Percentiles rank a stretch among this genome's conserved stretches.
Conservation (phyloP, 2,888 invertebrate species). For the Heliothis peltigera region DNA sequence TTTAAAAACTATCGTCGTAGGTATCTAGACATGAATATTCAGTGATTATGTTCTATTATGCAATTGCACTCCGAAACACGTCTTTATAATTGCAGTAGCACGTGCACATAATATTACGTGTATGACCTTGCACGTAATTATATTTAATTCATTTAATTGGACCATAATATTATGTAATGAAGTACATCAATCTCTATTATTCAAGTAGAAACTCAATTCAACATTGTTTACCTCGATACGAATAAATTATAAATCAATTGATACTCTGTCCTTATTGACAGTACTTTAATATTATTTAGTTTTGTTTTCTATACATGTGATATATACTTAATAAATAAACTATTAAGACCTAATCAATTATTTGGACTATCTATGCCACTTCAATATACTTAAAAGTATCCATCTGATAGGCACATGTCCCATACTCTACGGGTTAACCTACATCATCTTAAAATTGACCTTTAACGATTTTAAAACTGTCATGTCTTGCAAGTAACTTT, state of each 20-base stretch:
- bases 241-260: conserved; percentile 1
- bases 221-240: neutral
- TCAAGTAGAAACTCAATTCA: neutral
- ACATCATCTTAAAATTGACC: too few relatives aligned
- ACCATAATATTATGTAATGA: conserved; percentile 7
- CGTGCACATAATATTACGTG: conserved; percentile 26
- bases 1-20: neutral
- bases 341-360: too few relatives aligned
- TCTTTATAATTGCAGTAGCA: conserved; percentile 28
- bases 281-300: too few relatives aligned
- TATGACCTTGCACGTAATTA: conserved; percentile 16
- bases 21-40: neutral
- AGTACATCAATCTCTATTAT: neutral
- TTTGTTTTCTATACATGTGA: too few relatives aligned
- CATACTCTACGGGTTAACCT: too few relatives aligned
- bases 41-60: conserved; percentile 23
- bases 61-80: conserved; percentile 15
- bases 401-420: too few relatives aligned
- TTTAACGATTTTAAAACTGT: too few relatives aligned
- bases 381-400: too few relatives aligned
- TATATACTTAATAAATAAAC: too few relatives aligned
- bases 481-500: too few relatives aligned
- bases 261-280: neutral
- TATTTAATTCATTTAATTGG: conserved; percentile 12
- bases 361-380: neutral